Conservation (phyloP, 2,113 vertebrate genomes). For the Gallinago paraguaiae region DNA sequence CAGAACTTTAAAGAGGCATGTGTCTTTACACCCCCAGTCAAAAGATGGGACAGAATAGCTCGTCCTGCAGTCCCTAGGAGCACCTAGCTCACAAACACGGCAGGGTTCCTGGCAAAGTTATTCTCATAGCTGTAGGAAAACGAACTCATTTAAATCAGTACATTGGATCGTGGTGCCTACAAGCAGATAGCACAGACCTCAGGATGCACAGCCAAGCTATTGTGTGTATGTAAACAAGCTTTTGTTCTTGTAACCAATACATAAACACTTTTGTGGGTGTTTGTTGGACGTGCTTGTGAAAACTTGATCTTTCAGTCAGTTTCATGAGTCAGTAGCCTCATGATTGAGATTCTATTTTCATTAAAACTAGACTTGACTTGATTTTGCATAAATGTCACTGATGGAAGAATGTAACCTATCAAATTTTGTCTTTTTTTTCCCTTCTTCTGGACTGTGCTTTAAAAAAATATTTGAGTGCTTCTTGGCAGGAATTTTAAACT, state of each 20-base stretch:
- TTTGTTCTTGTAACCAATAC: not conserved
- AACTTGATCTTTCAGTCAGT: not conserved
- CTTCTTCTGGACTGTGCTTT: not conserved
- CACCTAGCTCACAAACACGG: not conserved
- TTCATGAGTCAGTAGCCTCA: not conserved
- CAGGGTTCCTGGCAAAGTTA: not conserved
- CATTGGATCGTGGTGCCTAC: rapidly evolving
- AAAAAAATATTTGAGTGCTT: not conserved
- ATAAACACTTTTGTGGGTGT: not conserved
- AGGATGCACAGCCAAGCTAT: not conserved
- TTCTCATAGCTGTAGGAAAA: not conserved
- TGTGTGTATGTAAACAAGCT: not conserved
- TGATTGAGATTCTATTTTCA: not conserved
- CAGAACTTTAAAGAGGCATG: not conserved
- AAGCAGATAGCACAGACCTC: not conserved
- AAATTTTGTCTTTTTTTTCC: not conserved
- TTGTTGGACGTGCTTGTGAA: not conserved
- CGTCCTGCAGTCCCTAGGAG: not conserved
- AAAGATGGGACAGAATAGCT: not conserved
- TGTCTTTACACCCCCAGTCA: not conserved
- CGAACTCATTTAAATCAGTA: not conserved
- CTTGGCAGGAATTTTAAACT: not conserved
- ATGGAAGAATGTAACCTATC: not conserved
- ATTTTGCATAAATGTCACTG: not conserved
- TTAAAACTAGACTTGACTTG: not conserved